These are phyloP conservation scores for Lasiurus borealis DNA, from an alignment of 2,113 vertebrate species.

Conservation along the genomic window DNA sequence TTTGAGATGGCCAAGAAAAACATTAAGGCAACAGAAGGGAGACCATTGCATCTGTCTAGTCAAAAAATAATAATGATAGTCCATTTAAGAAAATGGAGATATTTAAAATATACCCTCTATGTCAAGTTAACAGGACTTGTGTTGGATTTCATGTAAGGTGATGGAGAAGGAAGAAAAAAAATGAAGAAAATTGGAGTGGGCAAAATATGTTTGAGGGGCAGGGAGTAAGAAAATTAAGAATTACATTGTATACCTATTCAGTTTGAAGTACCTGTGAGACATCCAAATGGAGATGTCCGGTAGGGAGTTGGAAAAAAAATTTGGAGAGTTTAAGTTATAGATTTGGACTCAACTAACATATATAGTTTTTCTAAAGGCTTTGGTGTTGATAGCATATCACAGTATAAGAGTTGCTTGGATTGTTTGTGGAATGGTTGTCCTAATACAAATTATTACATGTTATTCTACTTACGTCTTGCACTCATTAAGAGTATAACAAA, in stretches of 20 bases:
- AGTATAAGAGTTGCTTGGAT: neutral
- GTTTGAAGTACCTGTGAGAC: neutral
- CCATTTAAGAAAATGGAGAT: neutral
- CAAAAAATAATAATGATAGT: neutral
- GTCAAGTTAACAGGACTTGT: neutral
- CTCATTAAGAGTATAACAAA: neutral
- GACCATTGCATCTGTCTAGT: neutral
- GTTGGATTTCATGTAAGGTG: neutral
- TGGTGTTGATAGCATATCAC: neutral
- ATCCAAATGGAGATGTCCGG: neutral
- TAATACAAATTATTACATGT: neutral
- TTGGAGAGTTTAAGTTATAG: neutral
- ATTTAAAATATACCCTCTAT: neutral
- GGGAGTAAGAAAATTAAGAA: neutral
- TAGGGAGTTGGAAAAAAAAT: neutral
- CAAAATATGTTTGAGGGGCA: neutral
- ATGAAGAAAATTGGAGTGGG: neutral
- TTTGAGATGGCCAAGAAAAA: neutral
- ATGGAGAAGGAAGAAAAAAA: neutral
- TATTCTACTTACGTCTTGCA: neutral
- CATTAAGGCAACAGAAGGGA: neutral
- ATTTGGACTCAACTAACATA: neutral
- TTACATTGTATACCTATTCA: neutral
- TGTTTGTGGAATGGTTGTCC: neutral
- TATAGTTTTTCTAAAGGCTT: neutral